These are phyloP conservation scores for Neoniphon sammara DNA, from an alignment of 2,797 vertebrate species.

Conservation along the genomic window DNA sequence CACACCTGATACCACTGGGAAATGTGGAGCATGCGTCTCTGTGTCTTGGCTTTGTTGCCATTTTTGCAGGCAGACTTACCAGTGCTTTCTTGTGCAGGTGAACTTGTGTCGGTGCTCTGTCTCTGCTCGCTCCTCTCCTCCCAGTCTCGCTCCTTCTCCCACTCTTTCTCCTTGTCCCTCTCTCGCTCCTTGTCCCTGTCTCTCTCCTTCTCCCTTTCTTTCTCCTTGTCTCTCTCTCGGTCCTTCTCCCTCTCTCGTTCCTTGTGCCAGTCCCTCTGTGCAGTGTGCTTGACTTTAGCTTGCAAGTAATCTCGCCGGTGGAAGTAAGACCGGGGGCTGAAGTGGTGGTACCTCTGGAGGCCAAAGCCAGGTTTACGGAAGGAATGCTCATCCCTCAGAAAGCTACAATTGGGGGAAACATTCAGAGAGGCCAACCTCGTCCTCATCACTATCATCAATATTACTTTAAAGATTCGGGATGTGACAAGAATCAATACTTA, in stretches of 20 bases:
- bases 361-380: conserved; percentile 56
- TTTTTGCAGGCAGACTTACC: conserved; percentile 40
- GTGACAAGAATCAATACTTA: too few species aligned
- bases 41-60: background rate
- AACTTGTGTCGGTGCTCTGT: conserved; percentile 22
- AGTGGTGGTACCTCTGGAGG: conserved; percentile 52
- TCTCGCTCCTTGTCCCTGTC: conserved; percentile 13
- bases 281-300: conserved; percentile 33
- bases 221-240: conserved; percentile 30
- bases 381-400: conserved; percentile 61
- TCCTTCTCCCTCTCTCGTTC: conserved; percentile 13
- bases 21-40: conserved; percentile 7
- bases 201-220: conserved; percentile 31
- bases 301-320: conserved; percentile 35
- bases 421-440: background rate
- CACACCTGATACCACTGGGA: background rate
- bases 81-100: conserved; percentile 32
- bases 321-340: conserved; percentile 5
- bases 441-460: background rate
- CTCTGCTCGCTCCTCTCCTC: conserved; percentile 39
- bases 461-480: too few species aligned
- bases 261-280: conserved; percentile 16
- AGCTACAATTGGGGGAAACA: conserved; percentile 38
- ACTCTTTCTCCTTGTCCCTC: conserved; percentile 2
- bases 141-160: conserved; percentile 13